These are phyloP conservation scores for Cotesia vestalis DNA, from an alignment of 1,140 invertebrate species.

Conservation along the genomic window DNA sequence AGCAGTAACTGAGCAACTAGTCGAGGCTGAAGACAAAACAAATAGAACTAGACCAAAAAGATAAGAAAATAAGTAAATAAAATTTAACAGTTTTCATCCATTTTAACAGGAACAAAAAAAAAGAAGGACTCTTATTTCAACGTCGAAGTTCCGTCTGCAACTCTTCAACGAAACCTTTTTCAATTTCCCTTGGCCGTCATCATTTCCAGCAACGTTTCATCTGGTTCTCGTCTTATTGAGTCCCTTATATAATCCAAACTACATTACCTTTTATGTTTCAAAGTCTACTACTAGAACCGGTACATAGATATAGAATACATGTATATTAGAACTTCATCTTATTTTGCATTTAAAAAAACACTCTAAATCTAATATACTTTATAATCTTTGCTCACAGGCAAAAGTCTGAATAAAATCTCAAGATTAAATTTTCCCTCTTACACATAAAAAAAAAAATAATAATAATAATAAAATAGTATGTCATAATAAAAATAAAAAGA, in stretches of 20 bases:
- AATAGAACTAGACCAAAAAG: no score
- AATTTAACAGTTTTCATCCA: constrained; percentile 8
- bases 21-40: no score
- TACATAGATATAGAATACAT: no score
- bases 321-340: no score
- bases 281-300: no score
- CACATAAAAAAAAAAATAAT: background rate
- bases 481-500: background rate
- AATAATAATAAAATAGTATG: background rate
- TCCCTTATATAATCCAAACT: no score
- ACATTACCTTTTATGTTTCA: no score
- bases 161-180: constrained; percentile 28
- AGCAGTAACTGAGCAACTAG: background rate
- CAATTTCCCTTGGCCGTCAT: constrained; percentile 34
- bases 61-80: constrained; percentile 18
- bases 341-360: no score
- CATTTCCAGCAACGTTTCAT: background rate
- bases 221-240: background rate
- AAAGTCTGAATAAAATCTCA: background rate
- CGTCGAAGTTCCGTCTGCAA: no score
- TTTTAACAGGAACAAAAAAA: constrained; percentile 5
- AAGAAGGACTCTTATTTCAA: background rate
- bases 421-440: constrained; percentile 8
- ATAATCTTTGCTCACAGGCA: no score
- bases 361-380: no score